Evolutionary conservation across 64 coral and sea anemone species (phyloP).

Genomic region (Catalaphyllia jardinei): DNA sequence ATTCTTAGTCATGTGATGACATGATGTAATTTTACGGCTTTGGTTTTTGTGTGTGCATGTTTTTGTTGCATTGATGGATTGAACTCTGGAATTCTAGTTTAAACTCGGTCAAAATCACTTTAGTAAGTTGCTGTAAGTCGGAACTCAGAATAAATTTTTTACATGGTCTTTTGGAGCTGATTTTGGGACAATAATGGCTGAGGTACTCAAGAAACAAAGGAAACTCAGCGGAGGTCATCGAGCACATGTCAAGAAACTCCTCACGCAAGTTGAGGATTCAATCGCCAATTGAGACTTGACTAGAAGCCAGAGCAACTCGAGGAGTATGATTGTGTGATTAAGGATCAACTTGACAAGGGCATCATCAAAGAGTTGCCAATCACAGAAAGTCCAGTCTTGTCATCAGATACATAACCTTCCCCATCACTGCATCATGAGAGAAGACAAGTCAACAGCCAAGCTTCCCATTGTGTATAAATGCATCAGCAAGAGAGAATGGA

Average conservation of each 20-base stretch:
- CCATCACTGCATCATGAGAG: background rate
- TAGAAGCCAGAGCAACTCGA: background rate
- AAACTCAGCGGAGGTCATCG: constrained; percentile 37
- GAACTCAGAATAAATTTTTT: too few species aligned
- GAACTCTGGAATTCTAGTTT: too few species aligned
- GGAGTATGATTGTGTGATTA: constrained; percentile 22
- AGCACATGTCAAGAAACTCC: constrained; percentile 37
- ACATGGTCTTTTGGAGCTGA: background rate
- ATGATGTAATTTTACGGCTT: too few species aligned
- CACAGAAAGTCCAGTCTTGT: background rate
- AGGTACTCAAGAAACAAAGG: constrained; percentile 9
- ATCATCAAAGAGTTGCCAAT: constrained; percentile 20
- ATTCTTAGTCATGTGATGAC: too few species aligned
- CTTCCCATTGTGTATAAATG: constrained; percentile 32
- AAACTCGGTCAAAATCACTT: too few species aligned
- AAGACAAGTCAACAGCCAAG: constrained; percentile 27
- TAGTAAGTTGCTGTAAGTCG: too few species aligned
- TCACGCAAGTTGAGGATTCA: too few species aligned
- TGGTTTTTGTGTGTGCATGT: too few species aligned
- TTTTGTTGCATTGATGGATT: too few species aligned
- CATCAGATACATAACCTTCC: constrained; percentile 36
- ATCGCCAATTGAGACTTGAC: background rate
- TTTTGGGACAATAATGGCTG: constrained; percentile 12
- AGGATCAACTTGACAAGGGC: background rate
- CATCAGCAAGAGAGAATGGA: constrained; percentile 1